Evolutionary conservation across 2,797 vertebrate genomes (phyloP), one percentile per base, ranked within the genome.

Genomic region (Acrossocheilus fasciatus): DNA sequence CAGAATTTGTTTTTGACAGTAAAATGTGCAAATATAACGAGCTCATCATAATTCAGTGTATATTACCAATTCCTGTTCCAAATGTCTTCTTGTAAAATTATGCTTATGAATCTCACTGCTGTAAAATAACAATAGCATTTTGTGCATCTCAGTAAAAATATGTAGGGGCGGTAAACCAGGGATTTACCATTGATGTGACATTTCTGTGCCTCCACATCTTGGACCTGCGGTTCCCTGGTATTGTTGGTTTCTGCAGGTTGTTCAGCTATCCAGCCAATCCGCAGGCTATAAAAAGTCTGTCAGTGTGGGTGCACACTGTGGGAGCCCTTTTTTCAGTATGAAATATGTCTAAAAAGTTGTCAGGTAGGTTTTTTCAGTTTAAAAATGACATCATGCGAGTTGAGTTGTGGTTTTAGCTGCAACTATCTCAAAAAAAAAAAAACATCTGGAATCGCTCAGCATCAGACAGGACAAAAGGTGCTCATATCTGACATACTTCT

Each of bases 161-260:
- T 72, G 62, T 69, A 30, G 75, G 64, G 4, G 64, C 6, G 75
- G 23, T 79, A 72, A 79, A 85, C 50, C 83, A 77, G 47, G 74
- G 62, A 84, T 84, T 84, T 68, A 77, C 75, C 66, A 34, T 30
- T 70, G 83, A 79, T 78, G 74, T 78, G 66, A 78, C 83, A 85
- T 79, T 72, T 80, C 68, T 47, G 26, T 59, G 52, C 76, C 84
- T 80, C 76, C 62, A n/a, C 82, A 69, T 77, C 64, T 41, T 77
- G 83, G 83, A 43, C 47, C 76, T 73, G 68, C 66, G 66, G 39
- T 50, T 85, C 39, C 14, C 39, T 72, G 47, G 30, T 79, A 57
- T 69, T 85, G 84, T 72, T 79, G 66, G 66, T 57, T 59, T 80
- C 54, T 57, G 77, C 52, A 80, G 84, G 68, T 79, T 85, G 50